phyloP scores from a whole-genome alignment of 2,797 vertebrate genomes.

The Coccyzus lansbergi region DNA sequence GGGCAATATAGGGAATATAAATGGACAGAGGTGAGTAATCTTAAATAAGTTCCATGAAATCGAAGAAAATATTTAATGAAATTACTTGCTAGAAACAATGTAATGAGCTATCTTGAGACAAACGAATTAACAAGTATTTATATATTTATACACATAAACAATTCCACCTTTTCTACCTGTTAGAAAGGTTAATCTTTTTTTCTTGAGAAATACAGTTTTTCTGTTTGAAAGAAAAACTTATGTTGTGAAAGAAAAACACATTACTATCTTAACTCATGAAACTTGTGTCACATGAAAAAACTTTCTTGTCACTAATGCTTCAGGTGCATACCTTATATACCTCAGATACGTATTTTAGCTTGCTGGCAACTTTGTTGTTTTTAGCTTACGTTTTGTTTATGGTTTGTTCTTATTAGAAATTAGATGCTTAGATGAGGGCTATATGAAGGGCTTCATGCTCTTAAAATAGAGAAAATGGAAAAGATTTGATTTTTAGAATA shows the following conservation, averaged over 20 bases:
- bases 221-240: not conserved
- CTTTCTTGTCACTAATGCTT: not conserved
- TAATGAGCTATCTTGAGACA: slow-evolving; percentile 27
- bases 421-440: not conserved
- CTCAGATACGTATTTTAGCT: not conserved
- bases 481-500: not conserved
- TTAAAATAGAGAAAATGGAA: not conserved
- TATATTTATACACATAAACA: not conserved
- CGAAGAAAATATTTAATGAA: slow-evolving; percentile 31
- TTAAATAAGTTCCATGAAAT: not conserved
- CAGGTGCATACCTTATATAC: not conserved
- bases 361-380: not conserved
- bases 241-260: not conserved
- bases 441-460: not conserved
- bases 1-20: not conserved
- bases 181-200: not conserved
- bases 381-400: not conserved
- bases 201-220: not conserved
- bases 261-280: not conserved
- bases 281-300: not conserved
- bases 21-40: not conserved
- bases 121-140: slow-evolving; percentile 21
- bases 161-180: not conserved
- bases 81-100: not conserved
- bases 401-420: not conserved